Conservation (phyloP, 2,113 vertebrate species). For the Rhipidura dahli region DNA sequence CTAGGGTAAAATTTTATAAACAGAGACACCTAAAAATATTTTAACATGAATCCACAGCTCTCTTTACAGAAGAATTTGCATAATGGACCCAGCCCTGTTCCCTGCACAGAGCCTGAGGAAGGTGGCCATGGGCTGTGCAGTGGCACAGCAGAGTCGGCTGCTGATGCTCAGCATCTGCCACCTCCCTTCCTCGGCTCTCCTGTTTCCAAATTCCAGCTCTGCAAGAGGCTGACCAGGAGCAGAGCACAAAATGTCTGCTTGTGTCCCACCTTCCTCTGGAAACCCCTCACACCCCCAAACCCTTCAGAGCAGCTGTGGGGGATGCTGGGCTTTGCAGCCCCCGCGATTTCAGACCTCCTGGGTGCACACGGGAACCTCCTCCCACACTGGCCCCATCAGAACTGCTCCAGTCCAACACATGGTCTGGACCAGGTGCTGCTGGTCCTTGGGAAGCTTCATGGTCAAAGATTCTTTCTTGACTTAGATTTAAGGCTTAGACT, state of each 20-base stretch:
- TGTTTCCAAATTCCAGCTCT: background rate
- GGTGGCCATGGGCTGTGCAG: background rate
- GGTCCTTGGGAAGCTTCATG: background rate
- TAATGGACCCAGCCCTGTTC: background rate
- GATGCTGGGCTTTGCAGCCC: background rate
- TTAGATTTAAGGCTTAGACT: background rate
- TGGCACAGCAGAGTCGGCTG: background rate
- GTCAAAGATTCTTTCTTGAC: background rate
- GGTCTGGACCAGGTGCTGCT: accelerated
- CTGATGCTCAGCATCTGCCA: background rate
- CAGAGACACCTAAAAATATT: background rate
- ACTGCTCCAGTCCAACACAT: accelerated
- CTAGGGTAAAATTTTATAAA: background rate
- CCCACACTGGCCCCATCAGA: accelerated
- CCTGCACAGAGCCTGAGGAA: background rate
- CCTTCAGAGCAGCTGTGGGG: background rate
- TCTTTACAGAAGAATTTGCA: background rate
- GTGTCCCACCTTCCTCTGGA: background rate
- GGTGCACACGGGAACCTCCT: background rate
- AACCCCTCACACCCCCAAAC: accelerated
- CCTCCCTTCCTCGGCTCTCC: background rate
- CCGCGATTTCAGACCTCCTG: accelerated
- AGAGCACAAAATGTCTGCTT: background rate
- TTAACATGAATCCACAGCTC: background rate
- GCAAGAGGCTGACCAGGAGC: background rate